Conservation (phyloP, 2,113 vertebrate genomes). For the Danionella cerebrum region DNA sequence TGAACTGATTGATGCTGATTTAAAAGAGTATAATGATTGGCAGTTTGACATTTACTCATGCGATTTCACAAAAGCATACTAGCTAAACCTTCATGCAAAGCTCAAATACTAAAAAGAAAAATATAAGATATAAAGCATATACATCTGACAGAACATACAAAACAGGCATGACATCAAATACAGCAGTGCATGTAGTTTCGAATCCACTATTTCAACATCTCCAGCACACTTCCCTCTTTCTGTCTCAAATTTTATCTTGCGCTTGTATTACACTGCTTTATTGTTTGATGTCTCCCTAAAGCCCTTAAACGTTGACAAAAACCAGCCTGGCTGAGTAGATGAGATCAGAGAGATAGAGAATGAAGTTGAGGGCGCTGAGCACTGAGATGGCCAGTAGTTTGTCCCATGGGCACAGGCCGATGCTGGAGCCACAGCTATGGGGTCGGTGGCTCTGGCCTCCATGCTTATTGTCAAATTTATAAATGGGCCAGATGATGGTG, state of each 20-base stretch:
- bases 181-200: slow-evolving; percentile 20
- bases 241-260: background rate
- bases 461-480: slow-evolving; percentile 67
- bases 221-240: background rate
- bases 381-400: slow-evolving; percentile 67
- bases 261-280: background rate
- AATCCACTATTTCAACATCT: background rate
- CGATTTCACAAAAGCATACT: background rate
- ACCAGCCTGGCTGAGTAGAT: slow-evolving; percentile 75
- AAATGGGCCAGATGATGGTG: slow-evolving; percentile 82
- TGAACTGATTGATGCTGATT: background rate
- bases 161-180: background rate
- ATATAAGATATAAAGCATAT: too few relatives aligned
- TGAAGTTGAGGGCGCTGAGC: slow-evolving; percentile 73
- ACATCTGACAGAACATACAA: too few relatives aligned
- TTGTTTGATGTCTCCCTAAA: background rate
- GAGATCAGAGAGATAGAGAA: slow-evolving; percentile 78
- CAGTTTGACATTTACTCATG: background rate
- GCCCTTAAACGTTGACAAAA: slow-evolving; percentile 64
- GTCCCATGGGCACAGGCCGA: slow-evolving; percentile 64
- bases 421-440: accelerated
- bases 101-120: too few relatives aligned
- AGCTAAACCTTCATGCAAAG: background rate
- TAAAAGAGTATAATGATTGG: background rate
- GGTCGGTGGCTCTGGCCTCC: slow-evolving; percentile 40